Percentiles rank a stretch among this genome's conserved stretches.
Conservation (phyloP, 2,113 vertebrate species). For the Sprattus sprattus region DNA sequence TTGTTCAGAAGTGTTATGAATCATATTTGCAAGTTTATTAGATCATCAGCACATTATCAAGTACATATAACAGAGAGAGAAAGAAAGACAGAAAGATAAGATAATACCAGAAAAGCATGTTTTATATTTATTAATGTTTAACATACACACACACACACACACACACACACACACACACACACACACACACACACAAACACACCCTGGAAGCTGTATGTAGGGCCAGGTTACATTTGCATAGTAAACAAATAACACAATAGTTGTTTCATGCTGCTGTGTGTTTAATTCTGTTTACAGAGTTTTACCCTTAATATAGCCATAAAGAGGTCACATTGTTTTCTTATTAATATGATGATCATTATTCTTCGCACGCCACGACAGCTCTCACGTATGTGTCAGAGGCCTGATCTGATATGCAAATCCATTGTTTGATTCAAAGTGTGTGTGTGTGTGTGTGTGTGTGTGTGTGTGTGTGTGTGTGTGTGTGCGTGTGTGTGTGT, state of each 20-base stretch:
- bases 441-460: not conserved
- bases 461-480: not conserved
- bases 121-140: no score
- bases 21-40: no score
- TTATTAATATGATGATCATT: not conserved
- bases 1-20: no score
- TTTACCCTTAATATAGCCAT: not conserved
- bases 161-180: no score
- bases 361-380: not conserved
- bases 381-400: not conserved
- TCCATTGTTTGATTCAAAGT: conserved; percentile 86
- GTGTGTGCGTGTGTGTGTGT: not conserved
- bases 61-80: not conserved
- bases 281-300: not conserved
- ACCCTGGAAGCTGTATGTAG: not conserved
- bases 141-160: no score
- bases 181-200: no score
- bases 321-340: not conserved
- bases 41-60: no score
- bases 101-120: not conserved
- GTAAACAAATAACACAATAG: not conserved
- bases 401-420: conserved; percentile 94
- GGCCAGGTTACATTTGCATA: not conserved
- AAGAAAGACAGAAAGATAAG: not conserved
- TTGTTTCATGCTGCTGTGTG: not conserved